phyloP scores from a whole-genome alignment of 2,797 vertebrate genomes.

The Enteromius thamalakanensis region DNA sequence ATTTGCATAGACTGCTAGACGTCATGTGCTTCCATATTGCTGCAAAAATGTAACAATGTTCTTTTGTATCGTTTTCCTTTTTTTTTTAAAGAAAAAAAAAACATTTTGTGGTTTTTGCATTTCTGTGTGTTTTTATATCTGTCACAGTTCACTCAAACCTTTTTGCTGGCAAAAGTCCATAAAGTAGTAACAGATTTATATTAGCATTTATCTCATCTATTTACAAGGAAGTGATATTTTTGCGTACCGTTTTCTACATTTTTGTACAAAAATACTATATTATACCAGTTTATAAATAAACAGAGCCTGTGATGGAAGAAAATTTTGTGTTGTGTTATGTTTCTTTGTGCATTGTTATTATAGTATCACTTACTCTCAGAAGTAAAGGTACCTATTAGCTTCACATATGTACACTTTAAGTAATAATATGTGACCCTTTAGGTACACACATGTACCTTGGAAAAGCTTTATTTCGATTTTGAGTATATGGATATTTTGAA shows the following conservation, averaged over 20 bases:
- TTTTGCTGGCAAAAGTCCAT: slow-evolving; percentile 87
- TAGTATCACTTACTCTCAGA: background rate
- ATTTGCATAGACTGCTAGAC: slow-evolving; percentile 34
- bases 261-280: slow-evolving; percentile 88
- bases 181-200: slow-evolving; percentile 77
- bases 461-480: too few species aligned
- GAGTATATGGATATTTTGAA: background rate
- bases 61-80: slow-evolving; percentile 66
- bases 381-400: too few species aligned
- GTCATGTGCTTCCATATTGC: slow-evolving; percentile 75
- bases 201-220: slow-evolving; percentile 78
- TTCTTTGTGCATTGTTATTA: background rate
- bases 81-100: slow-evolving; percentile 61
- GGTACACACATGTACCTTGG: too few species aligned
- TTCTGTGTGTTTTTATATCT: slow-evolving; percentile 72
- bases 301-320: slow-evolving; percentile 74
- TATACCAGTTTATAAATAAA: slow-evolving; percentile 86
- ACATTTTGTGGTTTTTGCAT: slow-evolving; percentile 73
- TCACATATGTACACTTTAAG: too few species aligned
- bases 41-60: slow-evolving; percentile 72
- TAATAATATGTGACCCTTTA: too few species aligned
- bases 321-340: slow-evolving; percentile 55
- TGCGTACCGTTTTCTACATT: slow-evolving; percentile 85
- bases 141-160: slow-evolving; percentile 76
- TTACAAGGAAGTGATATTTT: slow-evolving; percentile 81